phyloP scores from a whole-genome alignment of 53 echinoderm and acorn worm genomes.

The Holothuria scabra region DNA sequence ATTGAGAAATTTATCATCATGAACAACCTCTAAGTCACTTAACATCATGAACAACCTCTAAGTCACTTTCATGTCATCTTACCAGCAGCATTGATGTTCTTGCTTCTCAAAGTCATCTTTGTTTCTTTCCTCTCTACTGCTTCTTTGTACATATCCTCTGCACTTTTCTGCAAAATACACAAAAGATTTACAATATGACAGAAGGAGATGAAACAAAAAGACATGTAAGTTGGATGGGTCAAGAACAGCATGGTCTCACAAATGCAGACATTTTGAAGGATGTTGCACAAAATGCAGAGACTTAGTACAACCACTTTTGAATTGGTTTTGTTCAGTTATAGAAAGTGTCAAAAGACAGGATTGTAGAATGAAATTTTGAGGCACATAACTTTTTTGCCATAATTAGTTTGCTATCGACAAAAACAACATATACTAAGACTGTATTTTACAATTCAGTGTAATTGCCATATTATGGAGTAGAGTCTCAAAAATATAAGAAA shows the following conservation, averaged over 20 bases:
- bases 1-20: no score
- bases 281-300: not conserved
- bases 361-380: no score
- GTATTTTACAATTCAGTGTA: no score
- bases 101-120: constrained; percentile 70
- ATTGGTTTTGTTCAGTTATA: not conserved
- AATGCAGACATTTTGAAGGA: not conserved
- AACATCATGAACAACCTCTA: no score
- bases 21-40: no score
- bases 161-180: constrained; percentile 73
- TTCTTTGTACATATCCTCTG: constrained; percentile 77
- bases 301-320: not conserved
- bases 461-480: no score
- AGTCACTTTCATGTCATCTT: not conserved
- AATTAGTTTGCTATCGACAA: no score
- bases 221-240: not conserved
- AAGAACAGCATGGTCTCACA: not conserved
- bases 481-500: no score
- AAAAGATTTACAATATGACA: not conserved
- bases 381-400: no score
- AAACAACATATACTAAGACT: no score
- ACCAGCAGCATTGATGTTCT: constrained; percentile 86
- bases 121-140: constrained; percentile 72
- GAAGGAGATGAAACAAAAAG: not conserved
- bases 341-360: not conserved